Evolutionary conservation across 2,888 invertebrate species (phyloP), one percentile per base, ranked within the genome.

Genomic region (Trisateles emortualis): DNA sequence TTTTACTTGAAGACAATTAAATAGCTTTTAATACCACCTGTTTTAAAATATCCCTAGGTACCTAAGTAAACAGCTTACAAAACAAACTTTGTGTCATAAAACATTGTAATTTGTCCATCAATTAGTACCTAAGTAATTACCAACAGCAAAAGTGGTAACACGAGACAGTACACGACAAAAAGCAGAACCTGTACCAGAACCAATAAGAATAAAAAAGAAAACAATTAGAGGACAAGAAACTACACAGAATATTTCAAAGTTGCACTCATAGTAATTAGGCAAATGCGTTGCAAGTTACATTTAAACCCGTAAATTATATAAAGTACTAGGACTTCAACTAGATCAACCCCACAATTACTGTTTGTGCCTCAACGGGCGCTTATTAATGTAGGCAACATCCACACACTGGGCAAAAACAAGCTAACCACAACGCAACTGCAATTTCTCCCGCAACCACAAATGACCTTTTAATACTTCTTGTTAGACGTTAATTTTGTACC

Each of bases 391-490:
- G 73, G 44, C 41, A 36, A 54, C 51, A 49, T 78, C 68, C 70
- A 70, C 74, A 79, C 75, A 65, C 74, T 71, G 52, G 46, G 77
- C 78, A 87, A 85, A 87, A 89, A 87, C 87, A 80, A 46, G 49
- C 59, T 57, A 66, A 89, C 89, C 90, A 72, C 89, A 86, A 76
- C 74, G 73, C 81, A 78, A 83, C 78, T 83, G 78, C 74, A 77
- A 85, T 83, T 90, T 90, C 90, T 88, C 88, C 75, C 78, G 52
- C 72, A 74, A 87, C 91, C 91, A 72, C 92, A 88, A 89, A 89
- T 81, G 80, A 83, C 84, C 86, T 87, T 86, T 90, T 86, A 86
- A 85, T 87, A 81, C 74, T 72, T 72, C 78, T 81, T 67, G 81
- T 87, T 76, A 72, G 60, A 82, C 84, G 80, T 78, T 85, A 85